Evolutionary conservation across 2,888 invertebrate genomes (phyloP).

Genomic region (Hirtodrosophila trivittata): DNA sequence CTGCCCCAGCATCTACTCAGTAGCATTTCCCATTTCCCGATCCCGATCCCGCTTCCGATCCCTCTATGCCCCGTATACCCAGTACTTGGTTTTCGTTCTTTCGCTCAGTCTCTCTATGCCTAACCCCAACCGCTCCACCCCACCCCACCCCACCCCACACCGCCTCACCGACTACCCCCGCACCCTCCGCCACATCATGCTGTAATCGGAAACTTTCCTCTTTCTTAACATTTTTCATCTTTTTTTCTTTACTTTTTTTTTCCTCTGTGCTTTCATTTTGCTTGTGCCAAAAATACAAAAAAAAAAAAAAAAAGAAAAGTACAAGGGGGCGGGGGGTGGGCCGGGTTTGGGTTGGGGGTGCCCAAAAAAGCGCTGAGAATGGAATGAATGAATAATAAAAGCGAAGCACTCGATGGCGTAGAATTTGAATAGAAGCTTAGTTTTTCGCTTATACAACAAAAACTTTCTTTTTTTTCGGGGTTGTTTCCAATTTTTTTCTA

Average conservation of each 20-base stretch:
- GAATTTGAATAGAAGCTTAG: constrained; percentile 83
- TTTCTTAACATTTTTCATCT: constrained; percentile 78
- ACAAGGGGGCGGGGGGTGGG: constrained; percentile 3
- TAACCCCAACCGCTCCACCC: constrained; percentile 2
- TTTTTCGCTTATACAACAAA: constrained; percentile 82
- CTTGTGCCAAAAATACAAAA: constrained; percentile 74
- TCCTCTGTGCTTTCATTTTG: constrained; percentile 67
- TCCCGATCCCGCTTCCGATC: background rate
- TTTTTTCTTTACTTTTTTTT: constrained; percentile 33
- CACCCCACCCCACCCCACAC: background rate
- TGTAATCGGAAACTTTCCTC: constrained; percentile 81
- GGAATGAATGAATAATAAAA: constrained; percentile 79
- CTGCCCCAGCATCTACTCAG: background rate
- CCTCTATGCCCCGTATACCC: background rate
- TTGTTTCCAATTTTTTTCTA: constrained; percentile 77
- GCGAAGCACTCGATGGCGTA: constrained; percentile 81
- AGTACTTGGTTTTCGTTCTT: too few relatives aligned
- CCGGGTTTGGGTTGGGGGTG: background rate
- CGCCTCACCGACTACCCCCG: background rate
- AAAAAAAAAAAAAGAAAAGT: constrained; percentile 34
- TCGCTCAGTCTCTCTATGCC: background rate
- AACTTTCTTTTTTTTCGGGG: constrained; percentile 75
- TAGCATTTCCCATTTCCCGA: background rate
- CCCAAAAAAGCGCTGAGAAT: constrained; percentile 49
- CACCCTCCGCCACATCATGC: constrained; percentile 8